Evolutionary conservation across 2,888 invertebrate species (phyloP), one percentile per base, ranked within the genome.

Genomic region (Atethmia centrago): DNA sequence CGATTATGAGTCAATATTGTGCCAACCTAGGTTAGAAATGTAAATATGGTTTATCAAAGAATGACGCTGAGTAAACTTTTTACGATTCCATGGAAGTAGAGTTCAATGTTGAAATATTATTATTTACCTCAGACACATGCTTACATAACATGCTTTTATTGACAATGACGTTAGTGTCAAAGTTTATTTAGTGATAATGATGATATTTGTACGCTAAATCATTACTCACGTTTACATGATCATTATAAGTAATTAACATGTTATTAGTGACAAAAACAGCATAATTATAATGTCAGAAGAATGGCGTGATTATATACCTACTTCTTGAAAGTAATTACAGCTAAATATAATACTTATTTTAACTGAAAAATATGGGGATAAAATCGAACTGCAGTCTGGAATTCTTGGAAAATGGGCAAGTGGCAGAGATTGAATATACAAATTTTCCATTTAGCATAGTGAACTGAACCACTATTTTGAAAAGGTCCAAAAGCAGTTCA

Each of bases 141-240:
- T 68, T 61, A 63, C 51, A 47, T 67, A n/a, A 63, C 51, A 47
- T 67, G n/a, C 45, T 69, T 51, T 58, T 45, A 40, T 74, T 63
- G 49, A 36, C 79, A 83, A 58, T 79, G 80, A 70, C 84, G 69
- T 14, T 84, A 63, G 49, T 69, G 74, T 59, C 87, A 82, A 72
- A 83, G 84, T 68, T 64, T 80, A 79, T 63, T 75, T 55, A 28
- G 61, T 72, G 65, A 75, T 53, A 68, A 56, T 56, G 3, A n/a
- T 49, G 19, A 19, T 59, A 71, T 61, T 40, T 47, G 42, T 53
- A 61, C 36, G 36, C 21, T 59, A 61, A 73, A 67, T 56, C 36
- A 67, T 70, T 69, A 62, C 45, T 40, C 19, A 65, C 47, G 47
- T 49, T 58, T 63, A 31, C 49, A 59, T 55, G 3, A 49, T 69